Evolutionary conservation across 2,888 invertebrate species (phyloP), one percentile per base, ranked within the genome.

Genomic region (Caenorhabditis sulstoni): DNA sequence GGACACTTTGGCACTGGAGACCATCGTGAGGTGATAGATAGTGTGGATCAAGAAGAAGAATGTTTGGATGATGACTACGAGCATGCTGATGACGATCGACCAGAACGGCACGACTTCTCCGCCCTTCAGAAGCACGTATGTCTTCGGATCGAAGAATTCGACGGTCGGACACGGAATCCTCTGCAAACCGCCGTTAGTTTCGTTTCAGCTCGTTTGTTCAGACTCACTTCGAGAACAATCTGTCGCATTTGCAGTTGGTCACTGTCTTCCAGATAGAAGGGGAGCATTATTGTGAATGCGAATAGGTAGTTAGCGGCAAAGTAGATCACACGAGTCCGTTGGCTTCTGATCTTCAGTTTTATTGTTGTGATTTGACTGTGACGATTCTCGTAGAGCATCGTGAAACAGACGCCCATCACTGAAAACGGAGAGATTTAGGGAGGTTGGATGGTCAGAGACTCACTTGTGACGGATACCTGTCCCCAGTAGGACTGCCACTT

Each of bases 371-470:
- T 67, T 67, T 67, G 67, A 57, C 47, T 62, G 7, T 75, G 62
- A 0, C 75, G 67, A 18, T 75, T 75, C n/a, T 75, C 75, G 29
- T 41, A 67, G 5, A 75, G 22, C 61, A 77, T 70, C 14, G 70
- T 20, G 22, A 70, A 45, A 12, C 52, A 52, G 0, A 77, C 41
- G 14, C 59, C 77, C 5, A 59, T 59, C 64, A 64, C 77, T 77
- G 64, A 47, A 70, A 68, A 23, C 0, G 39, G n/a, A n/a, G n/a
- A n/a, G n/a, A n/a, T n/a, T n/a, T n/a, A n/a, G n/a, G n/a, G n/a
- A n/a, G n/a, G n/a, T n/a, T n/a, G n/a, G n/a, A n/a, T n/a, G n/a
- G n/a, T n/a, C 39, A 18, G 16, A 37, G 3, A 70, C 70, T 44
- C 44, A 77, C 77, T 67, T 0, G 49, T 49, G 3, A 65, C 35